phyloP scores from a whole-genome alignment of 1,140 invertebrate species.

The Anoplophora glabripennis region DNA sequence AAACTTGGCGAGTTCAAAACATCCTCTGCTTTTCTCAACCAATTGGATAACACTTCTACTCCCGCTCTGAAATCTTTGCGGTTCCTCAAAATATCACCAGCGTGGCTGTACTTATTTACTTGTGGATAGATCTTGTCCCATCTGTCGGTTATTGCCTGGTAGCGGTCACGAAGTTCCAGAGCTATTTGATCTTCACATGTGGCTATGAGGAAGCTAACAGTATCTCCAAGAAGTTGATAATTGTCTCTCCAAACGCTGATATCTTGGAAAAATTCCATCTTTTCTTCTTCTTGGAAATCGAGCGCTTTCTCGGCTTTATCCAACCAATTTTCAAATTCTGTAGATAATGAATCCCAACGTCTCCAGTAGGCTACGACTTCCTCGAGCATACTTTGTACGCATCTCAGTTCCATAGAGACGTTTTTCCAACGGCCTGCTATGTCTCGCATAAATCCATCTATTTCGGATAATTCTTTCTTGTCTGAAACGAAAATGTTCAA shows the following conservation, averaged over 20 bases:
- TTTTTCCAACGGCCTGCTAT: conserved; percentile 85
- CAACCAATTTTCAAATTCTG: conserved; percentile 79
- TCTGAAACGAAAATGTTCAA: conserved; percentile 50
- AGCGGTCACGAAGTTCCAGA: conserved; percentile 71
- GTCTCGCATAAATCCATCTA: conserved; percentile 83
- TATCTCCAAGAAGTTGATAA: conserved; percentile 76
- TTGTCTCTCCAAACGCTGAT: conserved; percentile 87
- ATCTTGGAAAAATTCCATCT: conserved; percentile 87
- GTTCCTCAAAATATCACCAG: conserved; percentile 80
- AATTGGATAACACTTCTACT: conserved; percentile 71
- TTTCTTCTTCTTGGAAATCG: conserved; percentile 74
- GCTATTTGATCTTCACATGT: conserved; percentile 80
- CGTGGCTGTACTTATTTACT: conserved; percentile 82
- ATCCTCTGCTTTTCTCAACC: conserved; percentile 75
- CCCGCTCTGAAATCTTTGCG: conserved; percentile 77
- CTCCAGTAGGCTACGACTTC: conserved; percentile 88
- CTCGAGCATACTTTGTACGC: conserved; percentile 83
- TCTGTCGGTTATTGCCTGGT: conserved; percentile 65
- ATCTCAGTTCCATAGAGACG: conserved; percentile 85
- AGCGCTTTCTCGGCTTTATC: conserved; percentile 74
- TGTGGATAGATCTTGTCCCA: conserved; percentile 82
- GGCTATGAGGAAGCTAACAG: conserved; percentile 83
- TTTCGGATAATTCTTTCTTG: conserved; percentile 69
- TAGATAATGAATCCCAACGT: conserved; percentile 70
- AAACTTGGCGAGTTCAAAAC: conserved; percentile 64